Evolutionary conservation across 2,888 invertebrate species (phyloP).

Genomic region (Campoplex capitator): DNA sequence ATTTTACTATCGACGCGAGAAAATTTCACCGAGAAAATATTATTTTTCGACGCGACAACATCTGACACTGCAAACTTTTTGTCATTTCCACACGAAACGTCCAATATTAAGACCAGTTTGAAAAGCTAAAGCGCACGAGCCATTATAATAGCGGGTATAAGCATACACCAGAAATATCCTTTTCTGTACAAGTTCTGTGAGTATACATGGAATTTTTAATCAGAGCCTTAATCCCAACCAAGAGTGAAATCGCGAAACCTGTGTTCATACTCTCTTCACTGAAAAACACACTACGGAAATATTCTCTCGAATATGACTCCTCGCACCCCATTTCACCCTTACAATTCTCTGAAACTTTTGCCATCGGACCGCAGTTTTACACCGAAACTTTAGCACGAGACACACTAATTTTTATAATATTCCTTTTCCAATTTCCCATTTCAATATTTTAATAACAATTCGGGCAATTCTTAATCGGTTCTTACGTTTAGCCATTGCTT

Average conservation of each 20-base stretch:
- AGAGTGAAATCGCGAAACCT: conserved; percentile 44
- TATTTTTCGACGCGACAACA: background rate
- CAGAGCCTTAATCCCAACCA: conserved; percentile 62
- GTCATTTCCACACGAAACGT: conserved; percentile 19
- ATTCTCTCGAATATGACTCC: background rate
- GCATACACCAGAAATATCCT: conserved; percentile 59
- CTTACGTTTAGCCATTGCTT: background rate
- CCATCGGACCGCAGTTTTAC: background rate
- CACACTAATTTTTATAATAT: background rate
- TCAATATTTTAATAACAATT: background rate
- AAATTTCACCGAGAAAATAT: background rate
- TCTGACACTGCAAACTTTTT: background rate
- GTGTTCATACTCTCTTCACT: background rate
- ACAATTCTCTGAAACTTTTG: conserved; percentile 10
- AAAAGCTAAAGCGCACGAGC: conserved; percentile 15
- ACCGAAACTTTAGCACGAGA: background rate
- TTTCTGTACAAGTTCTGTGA: conserved; percentile 4
- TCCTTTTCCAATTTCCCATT: background rate
- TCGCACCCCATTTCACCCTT: conserved; percentile 6
- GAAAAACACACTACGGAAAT: conserved; percentile 25
- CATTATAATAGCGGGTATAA: conserved; percentile 49
- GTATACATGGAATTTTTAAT: conserved; percentile 67
- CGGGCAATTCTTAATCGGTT: background rate
- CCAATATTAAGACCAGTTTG: conserved; percentile 3
- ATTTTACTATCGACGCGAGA: background rate